Evolutionary conservation across 2,113 vertebrate genomes (phyloP), one percentile per base, ranked within the genome.

Genomic region (Haemorhous mexicanus): DNA sequence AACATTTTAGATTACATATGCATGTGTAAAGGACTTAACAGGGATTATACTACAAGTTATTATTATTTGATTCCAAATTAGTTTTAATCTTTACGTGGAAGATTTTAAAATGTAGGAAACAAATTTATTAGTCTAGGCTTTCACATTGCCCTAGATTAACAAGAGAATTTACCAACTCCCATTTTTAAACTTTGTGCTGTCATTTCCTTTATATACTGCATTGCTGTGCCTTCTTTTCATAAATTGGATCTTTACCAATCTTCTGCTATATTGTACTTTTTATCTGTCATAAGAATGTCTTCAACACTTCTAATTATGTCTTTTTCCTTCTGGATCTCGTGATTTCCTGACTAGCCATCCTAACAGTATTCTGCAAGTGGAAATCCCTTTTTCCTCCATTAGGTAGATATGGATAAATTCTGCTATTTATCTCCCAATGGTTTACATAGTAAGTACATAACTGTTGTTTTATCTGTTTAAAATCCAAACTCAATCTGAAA

Each of bases 31-130:
- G 17, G 41, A 89, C 55, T 91, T 79, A 62, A 84, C 96, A 96
- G 56, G 33, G 27, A 44, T 76, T 73, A 95, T 73, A 62, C 13
- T 87, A 49, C 30, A 72, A 80, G 66, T 88, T 62, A 78, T 69
- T 91, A 87, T 70, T 87, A 61, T 85, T 96, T 81, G 17, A 61
- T 95, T 94, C 93, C 69, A 89, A 76, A 91, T 90, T 77, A 95
- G 47, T 35, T 73, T 93, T 55, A n/a, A 52, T 75, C 49, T 95
- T 94, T 91, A 79, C 23, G 52, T 72, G 68, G 35, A 95, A 94
- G 37, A 89, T 92, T 92, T 74, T 43, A 89, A 95, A 97, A 91
- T 24, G 14, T 32, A 87, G 66, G 77, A 68, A 72, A 74, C 16
- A 89, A 84, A 84, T 73, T 92, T 92, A 83, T 81, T 91, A 91